Base-by-base conservation (phyloP, 2,888 invertebrate species). In the Ophioninae sp. region DNA sequence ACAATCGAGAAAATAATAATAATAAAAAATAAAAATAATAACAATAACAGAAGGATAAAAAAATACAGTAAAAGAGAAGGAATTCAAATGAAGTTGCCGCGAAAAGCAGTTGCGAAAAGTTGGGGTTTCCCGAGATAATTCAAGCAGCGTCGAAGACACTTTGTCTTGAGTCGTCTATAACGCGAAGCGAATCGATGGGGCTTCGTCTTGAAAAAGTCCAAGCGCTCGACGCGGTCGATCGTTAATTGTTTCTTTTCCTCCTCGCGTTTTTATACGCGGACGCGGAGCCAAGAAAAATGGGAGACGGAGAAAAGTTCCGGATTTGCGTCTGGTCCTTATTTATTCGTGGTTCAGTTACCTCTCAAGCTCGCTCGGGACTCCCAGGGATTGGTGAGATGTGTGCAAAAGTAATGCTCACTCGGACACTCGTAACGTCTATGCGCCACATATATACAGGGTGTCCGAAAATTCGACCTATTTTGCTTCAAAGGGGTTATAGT, bases 331-430 rank as follows among this genome's bases (percentile, higher is more conserved):
- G 88, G 86, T 88, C 90, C 89, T 91, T 92, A 91, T 92, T 92
- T 92, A 92, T 92, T 91, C 91, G 90, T 89, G 91, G 88, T 91
- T 91, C 91, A 91, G 92, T 92, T 91, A 92, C 91, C 91, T 88
- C 86, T 87, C 88, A 88, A 64, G 86, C 86, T 82, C 69, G 59
- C 67, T 30, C 63, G 69, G 64, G 71, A 74, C 74, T 71, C 30
- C 78, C 65, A 67, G 67, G 65, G 74, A 51, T 22, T 73, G 63
- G 76, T 74, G 51, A n/a, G 72, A 65, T 72, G 65, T 68, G 39
- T 64, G 71, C 30, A 39, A 63, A 83, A 77, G 68, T 78, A 77
- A 67, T 85, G 84, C 85, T 85, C 79, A 83, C 87, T 83, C 63
- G 39, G 81, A 78, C 82, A 86, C 87, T 85, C 87, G 87, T 87